Evolutionary conservation across 2,888 invertebrate species (phyloP), one percentile per base, ranked within the genome.

Genomic region (Teinopalpus imperialis): DNA sequence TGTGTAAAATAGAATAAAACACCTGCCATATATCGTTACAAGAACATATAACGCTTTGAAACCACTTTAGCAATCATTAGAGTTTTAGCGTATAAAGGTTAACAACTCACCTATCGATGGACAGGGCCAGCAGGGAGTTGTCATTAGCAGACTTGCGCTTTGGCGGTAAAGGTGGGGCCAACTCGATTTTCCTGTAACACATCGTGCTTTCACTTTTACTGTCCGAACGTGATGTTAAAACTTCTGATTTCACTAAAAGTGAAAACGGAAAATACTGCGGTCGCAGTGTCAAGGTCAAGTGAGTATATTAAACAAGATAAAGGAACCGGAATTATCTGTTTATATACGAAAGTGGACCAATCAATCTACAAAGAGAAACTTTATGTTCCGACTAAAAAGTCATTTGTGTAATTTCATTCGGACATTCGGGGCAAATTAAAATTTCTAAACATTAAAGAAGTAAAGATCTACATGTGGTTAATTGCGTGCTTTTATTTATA

Each of bases 111-210:
- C 93, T 72, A 90, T 92, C 77, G 88, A 89, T 74, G 85, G 92
- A 83, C 81, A 90, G 69, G 83, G 91, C 74, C 72, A 82, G 79
- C 73, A 83, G 78, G 55, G 85, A 81, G 73, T 78, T 87, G 62
- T 89, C 89, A 62, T 82, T 86, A 10, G 88, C 79, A 2, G 87
- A 86, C 66, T 91, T 89, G 79, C 93, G 92, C 86, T 95, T 95
- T 45, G 95, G 95, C 53, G 95, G 95, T 64, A 95, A 75, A 21
- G 95, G 95, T 43, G 95, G 95, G 55, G 95, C 95, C 70, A 93
- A 92, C 64, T 90, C 90, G 61, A 90, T 83, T 77, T 90, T 90
- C 76, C 90, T 90, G 78, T 75, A 90, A 82, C 63, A 70, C 52
- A 68, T 46, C 36, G 48, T 43, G 56, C 61, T 62, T 63, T 63